These are phyloP conservation scores for Drosophila orena DNA, from an alignment of 1,140 invertebrate genomes.

Conservation along the genomic window DNA sequence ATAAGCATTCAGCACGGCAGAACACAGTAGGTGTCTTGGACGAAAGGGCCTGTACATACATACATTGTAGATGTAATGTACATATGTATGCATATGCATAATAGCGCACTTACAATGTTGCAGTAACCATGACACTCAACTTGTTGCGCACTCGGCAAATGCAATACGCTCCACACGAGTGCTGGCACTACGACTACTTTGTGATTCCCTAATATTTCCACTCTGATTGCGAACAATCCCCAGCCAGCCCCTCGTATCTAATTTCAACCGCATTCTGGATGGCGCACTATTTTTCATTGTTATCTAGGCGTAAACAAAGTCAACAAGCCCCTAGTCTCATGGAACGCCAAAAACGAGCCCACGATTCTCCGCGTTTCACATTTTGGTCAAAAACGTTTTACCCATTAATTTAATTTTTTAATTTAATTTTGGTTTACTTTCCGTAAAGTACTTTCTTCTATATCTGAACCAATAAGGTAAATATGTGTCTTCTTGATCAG, in stretches of 20 bases:
- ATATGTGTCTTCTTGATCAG: too few relatives aligned
- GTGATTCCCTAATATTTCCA: not conserved
- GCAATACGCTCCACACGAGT: conserved; percentile 39
- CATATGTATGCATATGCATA: not conserved
- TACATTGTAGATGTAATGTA: too few relatives aligned
- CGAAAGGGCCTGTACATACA: not conserved
- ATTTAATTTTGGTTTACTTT: too few relatives aligned
- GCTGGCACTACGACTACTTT: conserved; percentile 11
- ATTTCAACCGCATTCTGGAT: conserved; percentile 32
- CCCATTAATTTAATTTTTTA: too few relatives aligned
- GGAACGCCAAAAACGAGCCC: not conserved
- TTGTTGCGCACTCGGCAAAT: conserved; percentile 38
- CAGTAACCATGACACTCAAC: conserved; percentile 11
- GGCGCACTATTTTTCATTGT: conserved; percentile 33
- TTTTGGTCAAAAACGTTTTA: too few relatives aligned
- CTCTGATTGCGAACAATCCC: too few relatives aligned
- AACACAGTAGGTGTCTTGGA: not conserved
- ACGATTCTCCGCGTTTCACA: too few relatives aligned
- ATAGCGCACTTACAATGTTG: conserved; percentile 37
- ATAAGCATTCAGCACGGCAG: conserved; percentile 14
- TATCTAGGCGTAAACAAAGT: conserved; percentile 32
- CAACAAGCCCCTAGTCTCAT: conserved; percentile 6
- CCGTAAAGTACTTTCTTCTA: too few relatives aligned
- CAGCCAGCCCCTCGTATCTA: not conserved
- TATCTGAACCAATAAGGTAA: too few relatives aligned